A percentile compares a stretch with the other conserved stretches of the same genome.
These are phyloP conservation scores for Linnaemya vulpina DNA, from an alignment of 2,888 invertebrate species.

Conservation along the genomic window DNA sequence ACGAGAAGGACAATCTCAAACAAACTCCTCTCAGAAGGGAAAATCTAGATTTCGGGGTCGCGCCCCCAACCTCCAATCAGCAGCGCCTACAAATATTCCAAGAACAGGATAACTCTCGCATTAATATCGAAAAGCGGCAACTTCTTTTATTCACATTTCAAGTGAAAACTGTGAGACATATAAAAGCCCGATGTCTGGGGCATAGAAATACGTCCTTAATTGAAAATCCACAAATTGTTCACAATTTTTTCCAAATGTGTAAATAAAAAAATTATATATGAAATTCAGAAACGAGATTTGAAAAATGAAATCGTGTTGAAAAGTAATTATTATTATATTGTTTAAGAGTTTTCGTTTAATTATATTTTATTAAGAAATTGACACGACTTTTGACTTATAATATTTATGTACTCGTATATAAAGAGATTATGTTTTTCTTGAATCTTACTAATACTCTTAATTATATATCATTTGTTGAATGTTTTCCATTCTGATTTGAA, in stretches of 20 bases:
- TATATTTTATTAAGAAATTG: conserved; percentile 65
- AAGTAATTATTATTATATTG: conserved; percentile 38
- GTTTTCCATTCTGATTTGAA: conserved; percentile 46
- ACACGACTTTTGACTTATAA: conserved; percentile 65
- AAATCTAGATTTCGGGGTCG: no score
- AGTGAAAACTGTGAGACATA: no score
- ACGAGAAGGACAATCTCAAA: no score
- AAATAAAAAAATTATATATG: conserved; percentile 1
- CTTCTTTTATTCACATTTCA: no score
- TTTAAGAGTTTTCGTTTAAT: conserved; percentile 37
- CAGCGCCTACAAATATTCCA: no score
- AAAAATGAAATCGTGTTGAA: background rate
- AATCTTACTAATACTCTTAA: conserved; percentile 58
- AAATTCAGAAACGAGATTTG: conserved; percentile 8
- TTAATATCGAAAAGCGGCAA: no score
- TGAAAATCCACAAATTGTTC: background rate
- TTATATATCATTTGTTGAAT: conserved; percentile 32
- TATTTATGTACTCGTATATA: conserved; percentile 50
- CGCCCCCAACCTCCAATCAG: no score
- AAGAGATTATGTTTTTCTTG: conserved; percentile 42
- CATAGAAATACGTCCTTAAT: no score
- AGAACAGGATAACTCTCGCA: no score
- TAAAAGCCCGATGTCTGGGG: no score
- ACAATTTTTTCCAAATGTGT: background rate
- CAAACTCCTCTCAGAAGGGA: no score